These are phyloP conservation scores for Acleris emargana DNA, from an alignment of 2,888 invertebrate species.

Conservation along the genomic window DNA sequence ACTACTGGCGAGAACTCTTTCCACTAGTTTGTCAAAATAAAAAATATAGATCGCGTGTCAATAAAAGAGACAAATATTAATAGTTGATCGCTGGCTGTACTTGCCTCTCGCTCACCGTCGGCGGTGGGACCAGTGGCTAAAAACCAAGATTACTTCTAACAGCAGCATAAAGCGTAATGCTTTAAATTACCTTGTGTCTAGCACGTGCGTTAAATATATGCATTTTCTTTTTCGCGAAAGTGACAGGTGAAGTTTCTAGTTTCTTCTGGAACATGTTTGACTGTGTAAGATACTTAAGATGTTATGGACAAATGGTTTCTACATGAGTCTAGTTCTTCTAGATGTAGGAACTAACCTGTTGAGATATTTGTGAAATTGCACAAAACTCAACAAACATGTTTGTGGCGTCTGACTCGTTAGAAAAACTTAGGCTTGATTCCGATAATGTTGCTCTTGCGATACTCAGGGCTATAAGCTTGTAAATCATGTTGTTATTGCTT, in stretches of 20 bases:
- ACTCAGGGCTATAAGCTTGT: not conserved
- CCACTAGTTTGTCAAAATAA: too few species aligned
- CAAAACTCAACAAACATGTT: not conserved
- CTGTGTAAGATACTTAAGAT: not conserved
- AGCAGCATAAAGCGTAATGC: not conserved
- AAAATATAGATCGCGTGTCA: too few species aligned
- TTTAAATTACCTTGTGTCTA: not conserved
- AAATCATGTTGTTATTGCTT: too few species aligned
- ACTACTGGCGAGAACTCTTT: too few species aligned
- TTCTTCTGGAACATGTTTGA: constrained; percentile 9
- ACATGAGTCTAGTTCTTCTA: not conserved
- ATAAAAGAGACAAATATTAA: too few species aligned
- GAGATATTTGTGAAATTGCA: not conserved
- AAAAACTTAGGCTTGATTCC: not conserved
- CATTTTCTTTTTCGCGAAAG: constrained; percentile 13
- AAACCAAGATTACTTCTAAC: too few species aligned
- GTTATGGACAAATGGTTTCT: not conserved
- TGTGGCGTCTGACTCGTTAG: not conserved
- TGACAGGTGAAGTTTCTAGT: constrained; percentile 9
- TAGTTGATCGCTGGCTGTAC: too few species aligned
- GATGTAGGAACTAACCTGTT: not conserved
- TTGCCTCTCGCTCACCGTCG: too few species aligned
- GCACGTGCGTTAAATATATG: not conserved
- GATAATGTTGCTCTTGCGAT: not conserved
- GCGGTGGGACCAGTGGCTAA: too few species aligned